Conservation (phyloP, 2,888 invertebrate species). For the Nomada lathburiana region DNA sequence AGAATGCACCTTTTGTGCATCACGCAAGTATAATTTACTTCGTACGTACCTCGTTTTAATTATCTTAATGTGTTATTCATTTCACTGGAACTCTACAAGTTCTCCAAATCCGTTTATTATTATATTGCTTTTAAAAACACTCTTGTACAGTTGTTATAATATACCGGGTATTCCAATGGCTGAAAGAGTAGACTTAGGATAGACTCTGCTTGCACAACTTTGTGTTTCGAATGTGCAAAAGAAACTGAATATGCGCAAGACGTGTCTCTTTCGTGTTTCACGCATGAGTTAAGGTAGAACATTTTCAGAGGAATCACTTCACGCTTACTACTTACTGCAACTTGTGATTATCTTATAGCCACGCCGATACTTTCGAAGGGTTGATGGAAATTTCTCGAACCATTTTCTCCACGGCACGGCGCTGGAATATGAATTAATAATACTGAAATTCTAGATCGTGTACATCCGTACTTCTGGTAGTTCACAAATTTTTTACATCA, state of each 20-base stretch:
- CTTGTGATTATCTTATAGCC: slow-evolving; percentile 9
- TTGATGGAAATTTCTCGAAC: background rate
- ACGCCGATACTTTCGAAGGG: background rate
- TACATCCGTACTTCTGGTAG: background rate
- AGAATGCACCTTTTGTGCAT: too few species aligned
- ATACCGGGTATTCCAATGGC: too few species aligned
- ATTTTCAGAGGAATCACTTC: background rate
- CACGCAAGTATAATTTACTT: too few species aligned
- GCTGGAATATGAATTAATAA: background rate
- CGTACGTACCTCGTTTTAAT: too few species aligned
- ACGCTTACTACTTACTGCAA: background rate
- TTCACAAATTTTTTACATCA: background rate
- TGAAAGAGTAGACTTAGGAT: too few species aligned
- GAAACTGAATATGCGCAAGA: background rate
- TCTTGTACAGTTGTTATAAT: background rate
- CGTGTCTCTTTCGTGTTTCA: background rate
- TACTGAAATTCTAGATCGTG: background rate
- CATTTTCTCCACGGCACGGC: background rate
- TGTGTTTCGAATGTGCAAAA: background rate
- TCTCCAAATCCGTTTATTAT: too few species aligned
- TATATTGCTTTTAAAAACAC: background rate
- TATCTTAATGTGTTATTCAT: too few species aligned
- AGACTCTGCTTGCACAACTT: background rate
- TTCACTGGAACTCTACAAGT: too few species aligned
- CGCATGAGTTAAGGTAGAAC: background rate